phyloP scores from a whole-genome alignment of 2,888 invertebrate genomes.

The Drosophila anceps region DNA sequence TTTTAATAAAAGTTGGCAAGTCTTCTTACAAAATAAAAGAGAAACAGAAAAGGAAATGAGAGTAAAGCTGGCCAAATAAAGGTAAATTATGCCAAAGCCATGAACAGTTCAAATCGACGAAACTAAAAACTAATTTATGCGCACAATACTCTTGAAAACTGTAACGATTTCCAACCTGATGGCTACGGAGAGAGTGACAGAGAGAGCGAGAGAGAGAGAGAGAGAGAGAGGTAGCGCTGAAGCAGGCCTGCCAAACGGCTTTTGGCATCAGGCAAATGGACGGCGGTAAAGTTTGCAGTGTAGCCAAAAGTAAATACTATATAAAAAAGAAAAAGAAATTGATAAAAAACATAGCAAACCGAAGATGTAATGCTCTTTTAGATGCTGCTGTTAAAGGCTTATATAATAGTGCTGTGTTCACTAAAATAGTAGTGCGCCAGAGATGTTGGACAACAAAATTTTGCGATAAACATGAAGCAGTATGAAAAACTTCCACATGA shows the following conservation, averaged over 20 bases:
- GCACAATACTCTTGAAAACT: constrained; percentile 45
- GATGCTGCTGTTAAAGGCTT: fast-evolving
- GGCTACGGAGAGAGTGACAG: not conserved
- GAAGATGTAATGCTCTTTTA: not conserved
- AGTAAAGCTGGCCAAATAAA: constrained; percentile 14
- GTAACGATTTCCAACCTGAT: constrained; percentile 34
- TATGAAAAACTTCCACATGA: too few relatives aligned
- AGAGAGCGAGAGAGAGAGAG: not conserved
- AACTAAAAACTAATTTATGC: constrained; percentile 60
- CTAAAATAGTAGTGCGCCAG: too few relatives aligned
- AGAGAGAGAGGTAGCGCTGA: not conserved
- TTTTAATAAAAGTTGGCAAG: constrained; percentile 21
- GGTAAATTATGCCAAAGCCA: constrained; percentile 19
- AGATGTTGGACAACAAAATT: too few relatives aligned
- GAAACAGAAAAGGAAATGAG: not conserved
- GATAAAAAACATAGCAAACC: not conserved
- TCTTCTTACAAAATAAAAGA: too few relatives aligned
- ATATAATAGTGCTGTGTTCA: too few relatives aligned
- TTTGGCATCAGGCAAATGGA: constrained; percentile 26
- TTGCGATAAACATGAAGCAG: too few relatives aligned
- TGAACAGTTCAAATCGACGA: constrained; percentile 33
- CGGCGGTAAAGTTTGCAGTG: constrained; percentile 51
- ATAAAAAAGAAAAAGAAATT: constrained; percentile 19
- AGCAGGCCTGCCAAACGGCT: constrained; percentile 31
- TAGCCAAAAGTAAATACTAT: constrained; percentile 25